phyloP scores from a whole-genome alignment of 2,797 vertebrate species.

The Anguilla marmorata region DNA sequence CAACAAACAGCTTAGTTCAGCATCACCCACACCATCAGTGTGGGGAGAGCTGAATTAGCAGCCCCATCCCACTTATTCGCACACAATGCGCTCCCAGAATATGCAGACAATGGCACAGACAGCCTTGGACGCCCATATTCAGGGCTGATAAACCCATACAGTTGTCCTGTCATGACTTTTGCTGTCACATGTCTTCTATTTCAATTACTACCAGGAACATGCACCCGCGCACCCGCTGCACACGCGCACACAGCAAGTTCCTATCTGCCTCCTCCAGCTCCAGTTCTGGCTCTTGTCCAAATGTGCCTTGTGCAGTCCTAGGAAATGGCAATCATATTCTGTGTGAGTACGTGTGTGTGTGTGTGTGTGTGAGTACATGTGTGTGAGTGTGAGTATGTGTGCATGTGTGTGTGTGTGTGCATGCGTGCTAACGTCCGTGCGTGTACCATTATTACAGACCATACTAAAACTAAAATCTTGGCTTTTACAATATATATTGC shows the following conservation, averaged over 20 bases:
- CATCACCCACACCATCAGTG: conserved; percentile 26
- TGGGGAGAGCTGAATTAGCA: conserved; percentile 9
- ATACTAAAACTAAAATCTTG: not conserved
- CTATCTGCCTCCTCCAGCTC: not conserved
- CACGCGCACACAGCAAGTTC: not conserved
- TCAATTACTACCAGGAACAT: not conserved
- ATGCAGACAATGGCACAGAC: not conserved
- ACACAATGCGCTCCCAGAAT: conserved; percentile 6
- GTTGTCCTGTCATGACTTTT: conserved; percentile 19
- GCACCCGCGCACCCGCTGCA: not conserved
- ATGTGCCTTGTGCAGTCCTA: conserved; percentile 3
- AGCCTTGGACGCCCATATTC: not conserved
- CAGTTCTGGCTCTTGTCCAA: not conserved
- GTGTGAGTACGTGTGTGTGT: conserved; percentile 18
- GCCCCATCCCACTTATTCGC: conserved; percentile 32
- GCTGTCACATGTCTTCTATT: conserved; percentile 44
- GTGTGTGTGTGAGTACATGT: conserved; percentile 20
- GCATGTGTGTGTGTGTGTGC: conserved; percentile 22
- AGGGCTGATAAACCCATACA: not conserved
- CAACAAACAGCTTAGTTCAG: conserved; percentile 28
- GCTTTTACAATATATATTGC: conserved; percentile 8
- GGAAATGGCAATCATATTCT: not conserved
- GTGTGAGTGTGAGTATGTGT: conserved; percentile 9
- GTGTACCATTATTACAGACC: not conserved
- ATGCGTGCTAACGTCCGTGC: not conserved